A percentile compares a stretch with the other conserved stretches of the same genome.
Conservation (phyloP, 2,888 invertebrate species). For the Lysandra coridon region DNA sequence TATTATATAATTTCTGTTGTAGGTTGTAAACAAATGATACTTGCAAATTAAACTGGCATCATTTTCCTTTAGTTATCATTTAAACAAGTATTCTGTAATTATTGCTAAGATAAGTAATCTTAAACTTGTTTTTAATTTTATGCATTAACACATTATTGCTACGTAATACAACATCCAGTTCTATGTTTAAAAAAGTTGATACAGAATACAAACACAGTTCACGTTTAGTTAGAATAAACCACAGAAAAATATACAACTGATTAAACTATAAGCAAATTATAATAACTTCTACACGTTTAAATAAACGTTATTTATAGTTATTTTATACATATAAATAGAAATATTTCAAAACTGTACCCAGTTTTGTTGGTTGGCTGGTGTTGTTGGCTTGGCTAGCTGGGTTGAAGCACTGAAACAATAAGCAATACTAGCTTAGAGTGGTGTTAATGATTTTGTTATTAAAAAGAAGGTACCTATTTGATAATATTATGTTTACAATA, state of each 20-base stretch:
- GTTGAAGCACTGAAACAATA: slow-evolving; percentile 54
- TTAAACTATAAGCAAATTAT: slow-evolving; percentile 23
- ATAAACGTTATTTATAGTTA: slow-evolving; percentile 1
- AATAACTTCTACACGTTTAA: slow-evolving; percentile 22
- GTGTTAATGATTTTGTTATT: background rate
- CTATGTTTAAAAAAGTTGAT: background rate
- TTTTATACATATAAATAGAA: slow-evolving; percentile 6
- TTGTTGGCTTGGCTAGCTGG: slow-evolving; percentile 56
- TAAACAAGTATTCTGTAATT: slow-evolving; percentile 3
- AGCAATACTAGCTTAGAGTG: background rate
- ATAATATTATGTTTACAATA: too few relatives aligned
- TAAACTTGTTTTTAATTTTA: background rate
- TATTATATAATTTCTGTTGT: background rate
- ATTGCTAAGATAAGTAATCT: background rate
- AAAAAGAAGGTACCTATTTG: too few relatives aligned
- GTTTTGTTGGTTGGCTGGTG: slow-evolving; percentile 71
- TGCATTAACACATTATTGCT: slow-evolving; percentile 14
- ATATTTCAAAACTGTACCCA: slow-evolving; percentile 72
- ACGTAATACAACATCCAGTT: background rate
- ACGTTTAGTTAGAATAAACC: background rate
- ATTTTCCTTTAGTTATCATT: background rate
- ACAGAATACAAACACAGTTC: background rate
- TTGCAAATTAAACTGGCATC: background rate
- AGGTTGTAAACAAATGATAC: background rate
- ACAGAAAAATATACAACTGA: slow-evolving; percentile 18